Evolutionary conservation across 2,113 vertebrate species (phyloP).

Genomic region (Vidua macroura): DNA sequence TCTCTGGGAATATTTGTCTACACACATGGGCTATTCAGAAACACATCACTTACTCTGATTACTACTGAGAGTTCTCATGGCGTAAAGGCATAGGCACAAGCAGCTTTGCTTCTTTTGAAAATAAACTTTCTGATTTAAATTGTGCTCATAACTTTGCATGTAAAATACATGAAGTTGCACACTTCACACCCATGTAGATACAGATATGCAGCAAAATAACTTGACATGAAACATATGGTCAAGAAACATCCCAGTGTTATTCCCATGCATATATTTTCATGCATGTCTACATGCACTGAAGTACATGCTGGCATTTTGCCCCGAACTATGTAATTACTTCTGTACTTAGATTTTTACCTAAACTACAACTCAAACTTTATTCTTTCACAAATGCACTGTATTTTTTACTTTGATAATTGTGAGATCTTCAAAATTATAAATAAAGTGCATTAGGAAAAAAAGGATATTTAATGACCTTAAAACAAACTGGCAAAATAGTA

Average conservation of each 20-base stretch:
- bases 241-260: neutral
- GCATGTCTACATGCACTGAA: neutral
- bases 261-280: neutral
- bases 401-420: neutral
- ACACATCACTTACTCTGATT: neutral
- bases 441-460: neutral
- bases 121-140: neutral
- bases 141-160: neutral
- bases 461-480: neutral
- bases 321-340: neutral
- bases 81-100: neutral
- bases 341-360: neutral
- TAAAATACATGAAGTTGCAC: neutral
- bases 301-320: neutral
- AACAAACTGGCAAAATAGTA: neutral
- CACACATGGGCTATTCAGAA: neutral
- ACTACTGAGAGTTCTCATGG: neutral
- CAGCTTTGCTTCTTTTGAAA: neutral
- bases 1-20: neutral
- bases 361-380: neutral
- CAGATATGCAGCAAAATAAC: neutral
- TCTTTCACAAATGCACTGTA: neutral
- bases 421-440: neutral
- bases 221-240: neutral
- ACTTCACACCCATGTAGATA: neutral